These are phyloP conservation scores for Meleagris gallopavo DNA, from an alignment of 2,113 vertebrate genomes.

Conservation along the genomic window DNA sequence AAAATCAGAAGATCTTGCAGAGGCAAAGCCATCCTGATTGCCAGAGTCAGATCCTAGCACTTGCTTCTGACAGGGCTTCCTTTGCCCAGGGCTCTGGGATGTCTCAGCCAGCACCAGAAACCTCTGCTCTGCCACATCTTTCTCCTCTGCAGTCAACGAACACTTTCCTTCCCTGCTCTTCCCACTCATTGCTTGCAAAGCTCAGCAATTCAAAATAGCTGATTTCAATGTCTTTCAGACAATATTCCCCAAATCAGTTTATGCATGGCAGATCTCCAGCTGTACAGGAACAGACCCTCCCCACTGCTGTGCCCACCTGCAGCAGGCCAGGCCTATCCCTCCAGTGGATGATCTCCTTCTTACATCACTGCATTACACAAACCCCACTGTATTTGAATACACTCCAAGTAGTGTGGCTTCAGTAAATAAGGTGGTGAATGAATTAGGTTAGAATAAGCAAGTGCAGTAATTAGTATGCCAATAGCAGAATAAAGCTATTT, in stretches of 20 bases:
- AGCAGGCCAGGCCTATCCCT: not conserved
- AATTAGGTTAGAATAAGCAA: not conserved
- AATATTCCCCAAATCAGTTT: not conserved
- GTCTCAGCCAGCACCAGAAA: not conserved
- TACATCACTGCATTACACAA: not conserved
- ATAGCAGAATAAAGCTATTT: conserved; percentile 31
- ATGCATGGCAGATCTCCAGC: not conserved
- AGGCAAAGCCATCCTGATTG: not conserved
- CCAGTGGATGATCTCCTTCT: not conserved
- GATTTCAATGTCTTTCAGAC: not conserved
- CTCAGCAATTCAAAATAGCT: not conserved
- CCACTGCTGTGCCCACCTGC: not conserved
- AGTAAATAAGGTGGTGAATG: not conserved
- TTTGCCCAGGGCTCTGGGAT: not conserved
- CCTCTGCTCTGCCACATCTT: not conserved
- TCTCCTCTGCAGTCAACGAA: not conserved
- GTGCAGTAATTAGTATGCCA: conserved; percentile 9
- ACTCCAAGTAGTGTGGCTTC: not conserved
- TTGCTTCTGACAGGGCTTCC: not conserved
- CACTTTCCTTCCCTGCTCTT: not conserved
- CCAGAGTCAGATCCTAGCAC: not conserved
- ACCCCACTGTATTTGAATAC: not conserved
- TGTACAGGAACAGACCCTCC: not conserved
- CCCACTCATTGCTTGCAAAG: not conserved
- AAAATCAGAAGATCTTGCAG: not conserved